These are phyloP conservation scores for Drosophila multiciliata DNA, from an alignment of 2,888 invertebrate species.

Conservation along the genomic window DNA sequence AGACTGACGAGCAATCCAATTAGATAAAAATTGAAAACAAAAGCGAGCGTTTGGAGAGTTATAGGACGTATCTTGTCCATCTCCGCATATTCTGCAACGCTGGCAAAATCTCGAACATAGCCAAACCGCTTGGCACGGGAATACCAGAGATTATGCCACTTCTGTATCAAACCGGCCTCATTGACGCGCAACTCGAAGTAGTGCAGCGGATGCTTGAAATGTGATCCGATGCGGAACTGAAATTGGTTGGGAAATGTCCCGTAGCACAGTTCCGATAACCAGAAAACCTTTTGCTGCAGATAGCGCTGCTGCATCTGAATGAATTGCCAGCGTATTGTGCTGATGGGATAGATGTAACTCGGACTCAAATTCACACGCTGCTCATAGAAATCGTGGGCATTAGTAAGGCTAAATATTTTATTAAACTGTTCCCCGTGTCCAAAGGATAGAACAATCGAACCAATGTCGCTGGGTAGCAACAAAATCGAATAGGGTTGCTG, in stretches of 20 bases:
- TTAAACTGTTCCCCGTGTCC: constrained; percentile 50
- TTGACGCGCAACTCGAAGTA: constrained; percentile 41
- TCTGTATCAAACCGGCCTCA: constrained; percentile 49
- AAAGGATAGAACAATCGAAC: constrained; percentile 45
- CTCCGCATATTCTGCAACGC: constrained; percentile 26
- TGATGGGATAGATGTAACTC: constrained; percentile 65
- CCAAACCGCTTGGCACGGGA: constrained; percentile 47
- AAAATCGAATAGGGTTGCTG: constrained; percentile 45
- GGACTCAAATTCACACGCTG: constrained; percentile 46
- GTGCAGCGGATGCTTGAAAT: constrained; percentile 62
- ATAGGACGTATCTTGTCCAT: constrained; percentile 29
- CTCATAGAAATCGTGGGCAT: constrained; percentile 23
- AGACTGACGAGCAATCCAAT: constrained; percentile 48
- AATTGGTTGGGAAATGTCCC: constrained; percentile 68
- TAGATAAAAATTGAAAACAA: constrained; percentile 51
- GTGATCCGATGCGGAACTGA: constrained; percentile 69
- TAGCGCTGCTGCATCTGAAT: constrained; percentile 62
- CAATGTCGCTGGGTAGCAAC: constrained; percentile 38
- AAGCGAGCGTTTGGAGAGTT: constrained; percentile 31
- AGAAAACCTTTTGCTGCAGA: constrained; percentile 61
- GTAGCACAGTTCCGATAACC: constrained; percentile 62
- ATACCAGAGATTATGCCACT: constrained; percentile 48
- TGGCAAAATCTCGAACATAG: constrained; percentile 55
- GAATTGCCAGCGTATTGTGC: constrained; percentile 61
- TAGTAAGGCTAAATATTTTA: constrained; percentile 20